Evolutionary conservation across 1,140 invertebrate genomes (phyloP), one percentile per base, ranked within the genome.

Genomic region (Caenorhabditis inopinata): DNA sequence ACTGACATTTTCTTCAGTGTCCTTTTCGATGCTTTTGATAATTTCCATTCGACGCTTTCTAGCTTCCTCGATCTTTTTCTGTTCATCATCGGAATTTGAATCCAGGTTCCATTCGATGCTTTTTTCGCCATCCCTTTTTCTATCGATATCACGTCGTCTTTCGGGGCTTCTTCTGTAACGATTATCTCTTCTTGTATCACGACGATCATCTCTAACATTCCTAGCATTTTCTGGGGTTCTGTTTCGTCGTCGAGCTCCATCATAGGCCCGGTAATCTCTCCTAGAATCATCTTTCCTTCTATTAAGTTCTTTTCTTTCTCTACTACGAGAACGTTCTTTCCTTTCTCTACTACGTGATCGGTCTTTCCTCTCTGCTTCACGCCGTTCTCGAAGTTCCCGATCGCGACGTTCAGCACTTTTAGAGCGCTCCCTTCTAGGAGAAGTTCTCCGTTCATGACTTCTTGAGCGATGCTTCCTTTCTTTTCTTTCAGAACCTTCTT

Each of bases 41-140:
- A 76, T 77, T 11, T 45, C 23, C 7, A 80, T 35, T 16, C 74
- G 42, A 27, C 58, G 14, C 32, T 77, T 81, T 14, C 75, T 76
- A 14, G 76, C 51, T 35, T 62, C 74, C 49, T 83, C 79, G 27
- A 82, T 77, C 38, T 81, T 82, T 80, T 83, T 83, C 51, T 77
- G 76, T 47, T 83, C 82, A 23, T 83, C 82, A 49, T 83, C 79
- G 5, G 76, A 80, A 68, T 68, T 58, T 7, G 45, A 48, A 47
- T 81, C 42, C 49, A 68, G 32, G 46, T 76, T 76, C 53, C 75
- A 68, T 18, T 76, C 80, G 3, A 81, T 25, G 5, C 32, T 53
- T 46, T 45, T 42, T 27, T 27, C 51, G 7, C 16, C 49, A n/a
- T 35, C 38, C 46, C 76, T 23, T 7, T 49, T 18, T 79, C 68